A percentile compares a stretch with the other conserved stretches of the same genome.
phyloP scores from a whole-genome alignment of 2,113 vertebrate genomes.

The Physeter macrocephalus region DNA sequence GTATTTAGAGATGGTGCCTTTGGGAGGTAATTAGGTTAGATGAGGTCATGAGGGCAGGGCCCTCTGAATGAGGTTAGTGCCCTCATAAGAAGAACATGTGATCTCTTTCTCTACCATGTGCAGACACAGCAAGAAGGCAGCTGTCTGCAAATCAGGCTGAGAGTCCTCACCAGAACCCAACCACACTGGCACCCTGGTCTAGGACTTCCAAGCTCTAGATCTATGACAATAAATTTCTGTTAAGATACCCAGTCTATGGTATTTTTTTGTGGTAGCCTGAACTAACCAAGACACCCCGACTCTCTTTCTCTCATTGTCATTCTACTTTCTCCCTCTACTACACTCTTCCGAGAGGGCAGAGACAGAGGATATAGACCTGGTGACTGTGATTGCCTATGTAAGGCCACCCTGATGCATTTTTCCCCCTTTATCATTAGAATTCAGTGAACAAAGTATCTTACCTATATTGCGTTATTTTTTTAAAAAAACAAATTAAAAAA shows the following conservation, averaged over 20 bases:
- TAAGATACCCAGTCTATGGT: background rate
- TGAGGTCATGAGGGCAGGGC: background rate
- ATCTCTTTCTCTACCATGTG: background rate
- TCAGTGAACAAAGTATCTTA: background rate
- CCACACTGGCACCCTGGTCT: background rate
- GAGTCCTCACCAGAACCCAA: background rate
- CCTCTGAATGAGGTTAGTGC: background rate
- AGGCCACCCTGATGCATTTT: background rate
- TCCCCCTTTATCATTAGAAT: background rate
- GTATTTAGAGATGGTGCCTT: background rate
- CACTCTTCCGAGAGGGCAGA: background rate
- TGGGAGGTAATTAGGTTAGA: background rate
- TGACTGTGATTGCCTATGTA: background rate
- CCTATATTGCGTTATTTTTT: background rate
- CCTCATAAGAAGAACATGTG: background rate
- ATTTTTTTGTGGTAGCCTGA: background rate
- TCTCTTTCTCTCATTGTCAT: background rate
- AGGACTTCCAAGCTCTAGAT: background rate
- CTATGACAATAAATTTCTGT: background rate
- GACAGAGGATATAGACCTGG: background rate
- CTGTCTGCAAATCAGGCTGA: background rate
- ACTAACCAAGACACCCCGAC: background rate
- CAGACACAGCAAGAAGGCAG: background rate
- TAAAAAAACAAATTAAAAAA: background rate
- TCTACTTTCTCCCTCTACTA: background rate